Evolutionary conservation across 2,113 vertebrate genomes (phyloP).

Genomic region (Hydrochoerus hydrochaeris): DNA sequence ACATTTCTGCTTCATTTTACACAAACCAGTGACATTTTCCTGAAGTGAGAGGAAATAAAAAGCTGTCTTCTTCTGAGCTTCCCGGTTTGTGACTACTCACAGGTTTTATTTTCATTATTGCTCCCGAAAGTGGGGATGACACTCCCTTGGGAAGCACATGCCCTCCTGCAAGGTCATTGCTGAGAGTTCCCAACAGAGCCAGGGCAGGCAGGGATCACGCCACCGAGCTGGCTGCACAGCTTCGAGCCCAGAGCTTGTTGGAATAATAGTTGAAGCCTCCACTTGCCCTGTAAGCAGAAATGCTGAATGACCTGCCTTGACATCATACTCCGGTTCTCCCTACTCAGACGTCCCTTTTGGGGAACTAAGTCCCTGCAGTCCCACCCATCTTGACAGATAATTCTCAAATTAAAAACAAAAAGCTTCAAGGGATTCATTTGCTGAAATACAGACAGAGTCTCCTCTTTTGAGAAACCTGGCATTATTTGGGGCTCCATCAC

Average conservation of each 20-base stretch:
- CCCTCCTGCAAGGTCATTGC: not conserved
- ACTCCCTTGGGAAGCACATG: not conserved
- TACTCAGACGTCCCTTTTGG: not conserved
- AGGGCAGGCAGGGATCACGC: not conserved
- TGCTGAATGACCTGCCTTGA: not conserved
- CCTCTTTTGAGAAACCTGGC: not conserved
- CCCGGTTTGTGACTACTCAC: not conserved
- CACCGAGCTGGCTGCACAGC: not conserved
- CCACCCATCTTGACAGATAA: not conserved
- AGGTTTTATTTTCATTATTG: not conserved
- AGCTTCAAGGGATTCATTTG: not conserved
- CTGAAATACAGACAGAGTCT: not conserved
- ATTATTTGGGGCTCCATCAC: not conserved
- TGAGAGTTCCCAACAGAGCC: not conserved
- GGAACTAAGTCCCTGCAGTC: not conserved
- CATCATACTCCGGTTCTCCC: not conserved
- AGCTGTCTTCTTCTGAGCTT: not conserved
- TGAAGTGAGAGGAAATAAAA: not conserved
- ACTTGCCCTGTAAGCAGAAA: not conserved
- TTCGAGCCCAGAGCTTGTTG: not conserved
- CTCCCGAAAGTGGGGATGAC: not conserved
- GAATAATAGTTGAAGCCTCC: not conserved
- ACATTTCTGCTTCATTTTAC: not conserved
- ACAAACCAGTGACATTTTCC: not conserved
- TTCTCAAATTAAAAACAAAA: constrained; percentile 45